Evolutionary conservation across 2,888 invertebrate species (phyloP).

Genomic region (Eucera pruinosa): DNA sequence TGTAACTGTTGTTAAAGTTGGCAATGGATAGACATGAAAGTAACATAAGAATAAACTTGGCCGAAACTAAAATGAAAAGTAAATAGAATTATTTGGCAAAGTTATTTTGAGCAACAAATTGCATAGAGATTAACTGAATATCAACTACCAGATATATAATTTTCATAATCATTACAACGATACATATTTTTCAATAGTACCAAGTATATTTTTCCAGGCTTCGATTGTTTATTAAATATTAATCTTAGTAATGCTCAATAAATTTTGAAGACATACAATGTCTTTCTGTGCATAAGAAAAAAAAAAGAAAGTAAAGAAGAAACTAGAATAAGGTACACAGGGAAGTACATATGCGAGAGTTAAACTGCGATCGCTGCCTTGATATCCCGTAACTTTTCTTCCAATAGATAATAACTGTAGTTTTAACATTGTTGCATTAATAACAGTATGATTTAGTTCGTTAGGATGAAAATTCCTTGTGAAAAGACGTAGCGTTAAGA

Average conservation of each 20-base stretch:
- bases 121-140: neutral
- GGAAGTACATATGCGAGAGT: slow-evolving; percentile 3
- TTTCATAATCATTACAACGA: neutral
- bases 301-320: neutral
- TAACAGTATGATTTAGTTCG: neutral
- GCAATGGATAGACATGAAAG: neutral
- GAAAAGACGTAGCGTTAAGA: neutral
- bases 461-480: slow-evolving; percentile 7
- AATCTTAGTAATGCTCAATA: neutral
- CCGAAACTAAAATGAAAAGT: neutral
- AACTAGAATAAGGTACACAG: slow-evolving; percentile 7
- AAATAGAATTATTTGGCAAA: neutral
- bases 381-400: slow-evolving; percentile 19
- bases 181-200: neutral
- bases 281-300: neutral
- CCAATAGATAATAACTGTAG: slow-evolving; percentile 15
- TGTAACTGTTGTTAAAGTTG: slow-evolving; percentile 13
- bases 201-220: neutral
- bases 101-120: neutral
- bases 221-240: neutral
- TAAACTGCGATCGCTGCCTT: slow-evolving; percentile 42
- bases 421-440: neutral
- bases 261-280: neutral
- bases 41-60: slow-evolving; percentile 5
- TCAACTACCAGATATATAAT: too few relatives aligned